phyloP scores from a whole-genome alignment of 2,888 invertebrate genomes.

The Lutraria lutraria region DNA sequence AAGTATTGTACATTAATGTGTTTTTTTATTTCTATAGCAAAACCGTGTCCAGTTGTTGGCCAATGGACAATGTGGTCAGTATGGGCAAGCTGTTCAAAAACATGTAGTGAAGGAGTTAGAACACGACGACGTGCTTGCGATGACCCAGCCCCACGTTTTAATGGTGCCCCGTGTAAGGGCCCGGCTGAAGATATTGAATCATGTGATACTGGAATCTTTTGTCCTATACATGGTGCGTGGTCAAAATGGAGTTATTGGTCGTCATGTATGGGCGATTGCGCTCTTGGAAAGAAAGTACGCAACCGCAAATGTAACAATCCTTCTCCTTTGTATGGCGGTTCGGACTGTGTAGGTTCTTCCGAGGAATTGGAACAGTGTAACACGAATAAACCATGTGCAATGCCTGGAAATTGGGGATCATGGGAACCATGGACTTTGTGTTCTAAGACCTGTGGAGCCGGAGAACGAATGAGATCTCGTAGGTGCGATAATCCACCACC shows the following conservation, averaged over 20 bases:
- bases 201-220: constrained; percentile 55
- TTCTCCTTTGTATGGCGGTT: constrained; percentile 52
- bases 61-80: constrained; percentile 47
- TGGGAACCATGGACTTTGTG: constrained; percentile 63
- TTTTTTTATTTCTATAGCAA: neutral
- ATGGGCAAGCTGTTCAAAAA: constrained; percentile 47
- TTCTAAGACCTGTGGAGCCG: constrained; percentile 52
- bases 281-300: constrained; percentile 41
- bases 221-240: constrained; percentile 63
- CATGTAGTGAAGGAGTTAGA: constrained; percentile 49
- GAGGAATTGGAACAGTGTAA: constrained; percentile 53
- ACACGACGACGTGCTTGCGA: constrained; percentile 49
- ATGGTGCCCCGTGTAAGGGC: constrained; percentile 58
- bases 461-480: constrained; percentile 41
- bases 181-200: constrained; percentile 25
- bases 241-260: constrained; percentile 49
- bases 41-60: constrained; percentile 43
- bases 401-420: constrained; percentile 59
- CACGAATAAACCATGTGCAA: constrained; percentile 50
- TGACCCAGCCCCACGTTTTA: constrained; percentile 53
- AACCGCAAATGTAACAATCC: constrained; percentile 53
- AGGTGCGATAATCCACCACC: constrained; percentile 52
- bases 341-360: constrained; percentile 41
- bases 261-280: constrained; percentile 48
- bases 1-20: no score